Conservation (phyloP, 2,797 vertebrate species). For the Anableps anableps region DNA sequence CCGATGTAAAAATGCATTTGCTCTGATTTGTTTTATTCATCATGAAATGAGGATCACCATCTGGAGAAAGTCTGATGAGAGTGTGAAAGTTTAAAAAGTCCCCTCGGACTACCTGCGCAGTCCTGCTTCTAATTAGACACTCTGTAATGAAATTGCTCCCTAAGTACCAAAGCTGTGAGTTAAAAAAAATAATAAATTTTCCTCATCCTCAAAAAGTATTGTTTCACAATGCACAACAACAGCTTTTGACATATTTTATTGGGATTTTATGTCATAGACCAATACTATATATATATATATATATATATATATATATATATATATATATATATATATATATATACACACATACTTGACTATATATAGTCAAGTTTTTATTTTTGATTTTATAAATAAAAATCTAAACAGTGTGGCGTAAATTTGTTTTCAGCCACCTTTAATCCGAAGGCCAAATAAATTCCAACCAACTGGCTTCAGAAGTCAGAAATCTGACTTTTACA, state of each 20-base stretch:
- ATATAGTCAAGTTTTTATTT: not conserved
- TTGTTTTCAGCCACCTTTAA: not conserved
- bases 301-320: no score
- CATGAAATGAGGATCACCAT: not conserved
- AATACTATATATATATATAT: no score
- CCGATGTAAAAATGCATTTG: conserved; percentile 7
- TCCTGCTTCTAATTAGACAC: conserved; percentile 30
- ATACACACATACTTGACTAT: no score
- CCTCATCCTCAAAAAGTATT: no score
- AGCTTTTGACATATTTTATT: not conserved
- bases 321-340: no score
- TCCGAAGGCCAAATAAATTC: not conserved
- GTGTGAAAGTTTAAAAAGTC: conserved; percentile 9
- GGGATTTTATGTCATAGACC: not conserved
- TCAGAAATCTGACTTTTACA: not conserved
- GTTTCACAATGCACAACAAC: not conserved
- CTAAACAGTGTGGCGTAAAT: not conserved
- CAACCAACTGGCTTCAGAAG: not conserved
- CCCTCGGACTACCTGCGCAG: not conserved
- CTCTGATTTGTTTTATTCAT: not conserved
- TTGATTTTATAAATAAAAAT: not conserved
- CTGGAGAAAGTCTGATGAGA: conserved; percentile 9
- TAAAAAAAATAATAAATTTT: not conserved
- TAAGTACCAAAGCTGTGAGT: not conserved
- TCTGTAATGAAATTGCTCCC: not conserved